phyloP scores from a whole-genome alignment of 2,888 invertebrate species.

The Schrankia costaestrigalis region DNA sequence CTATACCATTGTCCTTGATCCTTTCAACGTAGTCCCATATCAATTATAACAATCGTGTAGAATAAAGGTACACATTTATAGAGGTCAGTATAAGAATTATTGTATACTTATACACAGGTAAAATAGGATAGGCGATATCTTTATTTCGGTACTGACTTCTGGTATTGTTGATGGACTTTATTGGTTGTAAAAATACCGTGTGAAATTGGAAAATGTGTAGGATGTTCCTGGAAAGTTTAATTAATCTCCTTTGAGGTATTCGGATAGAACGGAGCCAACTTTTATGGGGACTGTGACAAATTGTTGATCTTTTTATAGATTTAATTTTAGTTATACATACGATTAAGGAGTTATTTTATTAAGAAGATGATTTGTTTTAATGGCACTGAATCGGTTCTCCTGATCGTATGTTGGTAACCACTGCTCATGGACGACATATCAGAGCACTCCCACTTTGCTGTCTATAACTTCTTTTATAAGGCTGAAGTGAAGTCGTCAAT shows the following conservation, averaged over 20 bases:
- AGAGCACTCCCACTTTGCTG: too few relatives aligned
- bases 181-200: conserved; percentile 28
- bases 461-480: too few relatives aligned
- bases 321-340: too few relatives aligned
- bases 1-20: neutral
- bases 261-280: conserved; percentile 1
- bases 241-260: conserved; percentile 7
- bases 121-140: conserved; percentile 25
- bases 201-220: conserved; percentile 15
- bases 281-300: conserved; percentile 11
- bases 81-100: conserved; percentile 26
- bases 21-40: neutral
- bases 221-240: conserved; percentile 12
- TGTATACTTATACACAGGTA: too few relatives aligned
- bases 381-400: too few relatives aligned
- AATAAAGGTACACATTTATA: conserved; percentile 10
- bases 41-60: neutral
- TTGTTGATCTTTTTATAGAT: too few relatives aligned
- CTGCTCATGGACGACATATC: too few relatives aligned
- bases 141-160: conserved; percentile 35
- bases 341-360: too few relatives aligned
- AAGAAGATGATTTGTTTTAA: too few relatives aligned
- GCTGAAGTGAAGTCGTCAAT: too few relatives aligned
- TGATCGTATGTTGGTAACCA: too few relatives aligned
- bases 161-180: conserved; percentile 27